Conservation (phyloP, 2,888 invertebrate species). For the Archaeoteleia sp. region DNA sequence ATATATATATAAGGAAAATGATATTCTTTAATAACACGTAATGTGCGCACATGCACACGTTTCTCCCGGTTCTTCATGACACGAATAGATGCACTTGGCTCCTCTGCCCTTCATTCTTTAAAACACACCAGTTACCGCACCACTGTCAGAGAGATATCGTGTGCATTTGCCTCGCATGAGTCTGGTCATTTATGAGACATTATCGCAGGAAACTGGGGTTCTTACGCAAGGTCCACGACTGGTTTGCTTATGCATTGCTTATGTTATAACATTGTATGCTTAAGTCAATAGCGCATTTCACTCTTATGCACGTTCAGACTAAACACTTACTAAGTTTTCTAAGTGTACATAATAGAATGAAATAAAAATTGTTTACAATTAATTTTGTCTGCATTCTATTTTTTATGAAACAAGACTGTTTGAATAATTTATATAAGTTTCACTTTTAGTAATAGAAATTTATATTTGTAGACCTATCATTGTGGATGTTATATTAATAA, state of each 20-base stretch:
- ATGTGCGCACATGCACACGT: no score
- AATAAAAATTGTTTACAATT: no score
- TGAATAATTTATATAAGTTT: no score
- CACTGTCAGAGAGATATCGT: conserved; percentile 17
- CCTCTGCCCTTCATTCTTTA: conserved; percentile 23
- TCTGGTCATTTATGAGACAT: conserved; percentile 51
- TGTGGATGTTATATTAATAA: no score
- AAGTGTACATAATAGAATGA: no score
- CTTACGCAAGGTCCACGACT: conserved; percentile 45
- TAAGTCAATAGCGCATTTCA: conserved; percentile 41
- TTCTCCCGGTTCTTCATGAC: conserved; percentile 4
- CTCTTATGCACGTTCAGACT: conserved; percentile 19
- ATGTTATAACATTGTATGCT: conserved; percentile 41
- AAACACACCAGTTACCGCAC: conserved; percentile 9
- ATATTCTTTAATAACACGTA: neutral
- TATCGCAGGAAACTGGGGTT: conserved; percentile 52
- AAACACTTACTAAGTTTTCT: no score
- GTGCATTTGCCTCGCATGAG: conserved; percentile 33
- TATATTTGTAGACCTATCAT: no score
- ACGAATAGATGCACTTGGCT: conserved; percentile 20
- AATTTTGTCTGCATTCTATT: no score
- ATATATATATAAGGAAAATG: neutral
- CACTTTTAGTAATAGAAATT: no score
- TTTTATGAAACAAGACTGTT: no score
- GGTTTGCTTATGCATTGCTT: conserved; percentile 39